These are phyloP conservation scores for Actenoides hombroni DNA, from an alignment of 2,113 vertebrate species.

Conservation along the genomic window DNA sequence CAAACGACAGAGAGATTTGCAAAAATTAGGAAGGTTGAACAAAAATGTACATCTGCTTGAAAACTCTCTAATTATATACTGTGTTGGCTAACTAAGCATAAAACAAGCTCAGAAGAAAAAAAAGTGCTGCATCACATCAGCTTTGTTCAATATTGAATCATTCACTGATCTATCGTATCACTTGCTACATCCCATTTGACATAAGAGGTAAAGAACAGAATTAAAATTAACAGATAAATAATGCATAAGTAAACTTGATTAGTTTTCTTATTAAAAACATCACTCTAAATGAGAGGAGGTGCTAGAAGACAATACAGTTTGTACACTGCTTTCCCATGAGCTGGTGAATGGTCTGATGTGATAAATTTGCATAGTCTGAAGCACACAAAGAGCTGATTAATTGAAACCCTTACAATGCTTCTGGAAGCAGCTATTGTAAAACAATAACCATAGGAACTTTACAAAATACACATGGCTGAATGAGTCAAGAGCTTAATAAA, in stretches of 20 bases:
- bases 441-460: conserved; percentile 88
- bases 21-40: conserved; percentile 11
- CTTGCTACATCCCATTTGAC: conserved; percentile 72
- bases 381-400: conserved; percentile 97
- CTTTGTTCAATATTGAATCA: conserved; percentile 69
- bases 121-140: conserved; percentile 69
- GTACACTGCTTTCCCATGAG: conserved; percentile 93
- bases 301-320: conserved; percentile 91
- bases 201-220: conserved; percentile 67
- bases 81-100: conserved; percentile 46
- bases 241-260: conserved; percentile 87
- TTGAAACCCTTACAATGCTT: conserved; percentile 89
- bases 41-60: conserved; percentile 29
- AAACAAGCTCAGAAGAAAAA: conserved; percentile 50
- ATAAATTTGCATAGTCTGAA: conserved; percentile 99
- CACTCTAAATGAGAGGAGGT: conserved; percentile 90
- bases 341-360: conserved; percentile 90
- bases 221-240: conserved; percentile 81
- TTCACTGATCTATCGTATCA: conserved; percentile 71
- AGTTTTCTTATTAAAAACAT: conserved; percentile 98
- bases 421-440: conserved; percentile 86
- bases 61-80: conserved; percentile 47
- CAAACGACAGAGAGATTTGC: not conserved
- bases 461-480: conserved; percentile 85
- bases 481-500: conserved; percentile 78